Conservation (phyloP, 2,113 vertebrate species). For the Apaloderma vittatum region DNA sequence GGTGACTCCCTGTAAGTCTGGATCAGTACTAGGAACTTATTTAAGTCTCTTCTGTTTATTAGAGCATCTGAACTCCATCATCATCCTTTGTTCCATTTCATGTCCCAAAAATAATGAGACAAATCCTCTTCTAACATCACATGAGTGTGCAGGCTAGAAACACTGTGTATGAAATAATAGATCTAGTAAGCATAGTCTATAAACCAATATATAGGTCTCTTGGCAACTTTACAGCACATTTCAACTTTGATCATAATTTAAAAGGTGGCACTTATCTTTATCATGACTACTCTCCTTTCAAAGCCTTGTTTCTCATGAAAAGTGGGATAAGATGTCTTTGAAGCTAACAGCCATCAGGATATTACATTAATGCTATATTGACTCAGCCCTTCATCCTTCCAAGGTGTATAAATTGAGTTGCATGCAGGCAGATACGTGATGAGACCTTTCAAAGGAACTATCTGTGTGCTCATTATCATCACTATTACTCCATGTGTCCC, state of each 20-base stretch:
- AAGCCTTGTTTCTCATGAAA: slow-evolving; percentile 39
- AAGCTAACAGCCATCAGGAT: slow-evolving; percentile 48
- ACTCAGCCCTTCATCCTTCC: slow-evolving; percentile 50
- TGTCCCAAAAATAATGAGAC: not conserved
- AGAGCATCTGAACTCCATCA: not conserved
- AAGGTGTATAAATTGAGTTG: slow-evolving; percentile 41
- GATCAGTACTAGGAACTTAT: not conserved
- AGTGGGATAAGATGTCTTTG: slow-evolving; percentile 36
- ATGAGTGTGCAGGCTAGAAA: not conserved
- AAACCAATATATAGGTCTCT: slow-evolving; percentile 48
- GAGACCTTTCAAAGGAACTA: slow-evolving; percentile 39
- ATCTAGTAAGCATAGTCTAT: not conserved
- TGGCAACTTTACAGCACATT: not conserved
- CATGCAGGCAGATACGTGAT: slow-evolving; percentile 5
- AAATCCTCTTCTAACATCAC: not conserved
- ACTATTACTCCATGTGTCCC: not conserved
- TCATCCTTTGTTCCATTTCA: not conserved
- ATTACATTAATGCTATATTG: slow-evolving; percentile 52
- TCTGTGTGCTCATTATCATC: slow-evolving; percentile 3
- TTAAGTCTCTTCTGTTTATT: not conserved
- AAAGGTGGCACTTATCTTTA: slow-evolving; percentile 23
- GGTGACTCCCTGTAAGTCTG: not conserved
- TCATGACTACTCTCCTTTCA: slow-evolving; percentile 34
- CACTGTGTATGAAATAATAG: not conserved
- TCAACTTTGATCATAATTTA: slow-evolving; percentile 64